These are phyloP conservation scores for Streblospio benedicti DNA, from an alignment of 1,140 invertebrate species.

Conservation along the genomic window DNA sequence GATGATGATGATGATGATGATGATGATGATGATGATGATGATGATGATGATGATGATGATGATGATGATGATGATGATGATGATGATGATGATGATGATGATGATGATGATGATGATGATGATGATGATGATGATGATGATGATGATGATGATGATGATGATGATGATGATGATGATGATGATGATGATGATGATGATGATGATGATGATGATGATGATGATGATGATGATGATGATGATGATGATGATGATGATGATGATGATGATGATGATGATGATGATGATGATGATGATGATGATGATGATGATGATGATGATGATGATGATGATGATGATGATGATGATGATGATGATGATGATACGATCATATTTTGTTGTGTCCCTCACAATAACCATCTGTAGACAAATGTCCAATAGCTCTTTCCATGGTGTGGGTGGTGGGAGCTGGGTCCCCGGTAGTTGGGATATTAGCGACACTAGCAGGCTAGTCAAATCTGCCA, in stretches of 20 bases:
- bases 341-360: slow-evolving; percentile 4
- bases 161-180: slow-evolving; percentile 12
- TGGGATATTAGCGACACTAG: no score
- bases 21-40: background rate
- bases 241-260: slow-evolving; percentile 11
- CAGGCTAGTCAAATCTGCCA: no score
- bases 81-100: slow-evolving; percentile 2
- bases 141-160: slow-evolving; percentile 4
- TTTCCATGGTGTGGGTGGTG: no score
- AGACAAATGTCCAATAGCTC: no score
- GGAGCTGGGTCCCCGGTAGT: no score
- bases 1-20: background rate
- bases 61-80: background rate
- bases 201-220: slow-evolving; percentile 12
- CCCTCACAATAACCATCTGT: no score
- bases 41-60: background rate
- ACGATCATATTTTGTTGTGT: no score
- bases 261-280: slow-evolving; percentile 14
- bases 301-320: slow-evolving; percentile 10
- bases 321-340: slow-evolving; percentile 5
- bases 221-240: slow-evolving; percentile 13
- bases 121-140: background rate
- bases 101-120: slow-evolving; percentile 5
- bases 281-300: slow-evolving; percentile 11
- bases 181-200: slow-evolving; percentile 13